Base-by-base conservation (phyloP, 2,888 invertebrate species). In the Meteorus colon region DNA sequence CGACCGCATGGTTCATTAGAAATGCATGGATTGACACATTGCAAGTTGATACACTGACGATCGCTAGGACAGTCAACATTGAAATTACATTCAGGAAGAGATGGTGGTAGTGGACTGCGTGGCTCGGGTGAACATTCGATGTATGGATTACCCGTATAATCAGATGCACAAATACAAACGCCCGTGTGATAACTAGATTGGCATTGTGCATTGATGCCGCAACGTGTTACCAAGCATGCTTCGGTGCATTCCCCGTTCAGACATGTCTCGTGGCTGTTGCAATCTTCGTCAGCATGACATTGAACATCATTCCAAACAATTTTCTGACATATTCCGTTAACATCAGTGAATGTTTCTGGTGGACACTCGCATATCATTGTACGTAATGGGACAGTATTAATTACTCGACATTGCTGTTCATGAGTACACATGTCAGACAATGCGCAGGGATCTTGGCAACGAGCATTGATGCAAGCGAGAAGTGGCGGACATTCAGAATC, bases 331-430 rank as follows among this genome's bases (percentile, higher is more conserved):
- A 93, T 93, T 81, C 94, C 95, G 73, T 94, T 93, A 6, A 91
- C 92, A 80, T 95, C 95, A 0, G 94, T 93, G 63, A 95, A 92
- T 0, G 95, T 95, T 78, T 96, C 96, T 59, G 94, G 92, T 19
- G 96, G 95, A 89, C 97, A 97, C 84, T 95, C 93, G 86, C 97
- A 97, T 83, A 96, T 95, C 83, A 97, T 94, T 0, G 96, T 96
- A 71, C 96, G 93, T 79, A 96, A 90, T 2, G 97, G 96, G 65
- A 94, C 86, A 0, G 96, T 94, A 82, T 96, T 95, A 14, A 95
- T 91, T 0, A 96, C 95, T 77, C 93, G 92, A 88, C 97, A 97
- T 76, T 94, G 92, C 82, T 97, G 95, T 80, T 95, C 95, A 5
- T 92, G 90, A 19, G 93, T 93, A 86, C 97, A 97, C 63, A 95